These are phyloP conservation scores for Periphyllus acericola DNA, from an alignment of 2,888 invertebrate genomes.

Conservation along the genomic window DNA sequence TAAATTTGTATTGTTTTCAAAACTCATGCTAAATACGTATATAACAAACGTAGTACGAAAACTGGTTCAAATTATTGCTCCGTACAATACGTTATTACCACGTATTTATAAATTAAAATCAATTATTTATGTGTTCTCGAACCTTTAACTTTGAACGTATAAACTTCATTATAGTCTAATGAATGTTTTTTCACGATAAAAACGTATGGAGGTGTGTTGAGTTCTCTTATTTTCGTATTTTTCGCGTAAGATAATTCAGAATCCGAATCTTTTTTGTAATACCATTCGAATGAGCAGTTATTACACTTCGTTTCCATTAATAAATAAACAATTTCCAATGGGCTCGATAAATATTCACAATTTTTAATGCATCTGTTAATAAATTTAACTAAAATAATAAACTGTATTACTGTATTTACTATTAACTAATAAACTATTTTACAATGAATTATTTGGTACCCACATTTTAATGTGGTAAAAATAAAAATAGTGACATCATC, in stretches of 20 bases:
- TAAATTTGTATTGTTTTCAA: background rate
- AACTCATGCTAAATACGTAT: background rate
- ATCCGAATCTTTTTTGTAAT: conserved; percentile 17
- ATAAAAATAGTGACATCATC: background rate
- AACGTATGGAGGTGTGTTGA: conserved; percentile 3
- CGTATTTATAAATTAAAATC: background rate
- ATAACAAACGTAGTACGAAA: background rate
- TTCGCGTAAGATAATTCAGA: background rate
- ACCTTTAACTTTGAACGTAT: conserved; percentile 46
- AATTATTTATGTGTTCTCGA: background rate
- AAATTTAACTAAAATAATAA: background rate
- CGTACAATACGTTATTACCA: no score
- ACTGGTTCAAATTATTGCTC: background rate
- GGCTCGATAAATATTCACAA: conserved; percentile 19
- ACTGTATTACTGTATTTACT: no score
- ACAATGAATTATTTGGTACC: background rate
- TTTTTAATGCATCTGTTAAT: conserved; percentile 48
- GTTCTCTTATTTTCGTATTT: background rate
- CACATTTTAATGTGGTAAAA: background rate
- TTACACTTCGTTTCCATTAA: background rate
- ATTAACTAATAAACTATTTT: background rate
- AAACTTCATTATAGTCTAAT: conserved; percentile 29
- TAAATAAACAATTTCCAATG: conserved; percentile 36
- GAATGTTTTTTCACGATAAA: conserved; percentile 9
- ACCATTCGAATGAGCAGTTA: conserved; percentile 48